A percentile compares a stretch with the other conserved stretches of the same genome.
Evolutionary conservation across 2,113 vertebrate species (phyloP).

Genomic region (Baryphthengus martii): DNA sequence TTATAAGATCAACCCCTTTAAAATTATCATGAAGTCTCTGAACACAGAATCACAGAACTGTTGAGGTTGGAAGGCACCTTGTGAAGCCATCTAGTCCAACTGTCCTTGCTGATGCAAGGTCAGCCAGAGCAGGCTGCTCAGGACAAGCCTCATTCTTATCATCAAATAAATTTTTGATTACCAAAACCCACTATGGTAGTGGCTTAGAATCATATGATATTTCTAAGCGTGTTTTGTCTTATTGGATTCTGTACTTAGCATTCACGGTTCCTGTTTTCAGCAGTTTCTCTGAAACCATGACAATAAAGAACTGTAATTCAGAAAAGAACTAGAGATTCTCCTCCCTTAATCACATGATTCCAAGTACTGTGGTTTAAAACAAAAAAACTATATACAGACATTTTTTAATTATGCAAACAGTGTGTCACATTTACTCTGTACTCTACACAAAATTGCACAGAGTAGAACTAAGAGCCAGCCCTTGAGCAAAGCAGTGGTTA

Average conservation of each 20-base stretch:
- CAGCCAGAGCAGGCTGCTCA: not conserved
- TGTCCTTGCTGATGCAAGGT: not conserved
- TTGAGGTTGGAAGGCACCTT: not conserved
- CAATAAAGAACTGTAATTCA: not conserved
- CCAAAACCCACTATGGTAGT: not conserved
- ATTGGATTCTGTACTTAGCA: not conserved
- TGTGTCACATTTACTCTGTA: not conserved
- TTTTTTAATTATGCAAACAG: not conserved
- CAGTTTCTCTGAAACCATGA: not conserved
- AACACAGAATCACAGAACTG: not conserved
- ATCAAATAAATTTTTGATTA: not conserved
- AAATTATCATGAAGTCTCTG: not conserved
- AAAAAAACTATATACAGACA: not conserved
- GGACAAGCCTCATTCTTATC: not conserved
- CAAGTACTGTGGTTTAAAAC: not conserved
- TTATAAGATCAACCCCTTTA: not conserved
- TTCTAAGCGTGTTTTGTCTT: not conserved
- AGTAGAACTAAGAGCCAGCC: not conserved
- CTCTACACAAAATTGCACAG: not conserved
- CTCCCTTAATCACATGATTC: not conserved
- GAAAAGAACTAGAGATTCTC: not conserved
- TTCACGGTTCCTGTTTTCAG: not conserved
- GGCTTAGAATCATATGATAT: not conserved
- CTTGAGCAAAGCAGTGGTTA: not conserved
- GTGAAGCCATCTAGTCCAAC: not conserved